These are phyloP conservation scores for Acrossocheilus fasciatus DNA, from an alignment of 2,797 vertebrate genomes.

Conservation along the genomic window DNA sequence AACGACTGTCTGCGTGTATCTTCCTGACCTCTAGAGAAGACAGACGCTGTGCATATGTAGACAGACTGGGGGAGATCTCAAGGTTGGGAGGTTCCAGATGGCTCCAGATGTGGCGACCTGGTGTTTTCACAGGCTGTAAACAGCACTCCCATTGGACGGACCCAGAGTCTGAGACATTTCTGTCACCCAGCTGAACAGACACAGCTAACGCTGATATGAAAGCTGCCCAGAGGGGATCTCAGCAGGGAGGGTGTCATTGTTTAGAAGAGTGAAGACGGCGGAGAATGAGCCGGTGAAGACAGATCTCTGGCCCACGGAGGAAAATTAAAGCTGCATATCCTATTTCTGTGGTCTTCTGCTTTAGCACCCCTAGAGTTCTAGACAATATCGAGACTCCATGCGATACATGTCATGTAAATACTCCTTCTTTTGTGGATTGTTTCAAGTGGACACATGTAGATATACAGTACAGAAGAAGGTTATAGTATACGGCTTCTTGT, in stretches of 20 bases:
- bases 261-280: constrained; percentile 38
- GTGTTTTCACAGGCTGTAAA: constrained; percentile 60
- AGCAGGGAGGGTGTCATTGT: constrained; percentile 44
- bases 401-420: constrained; percentile 16
- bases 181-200: constrained; percentile 54
- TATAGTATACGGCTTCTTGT: not conserved
- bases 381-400: constrained; percentile 9
- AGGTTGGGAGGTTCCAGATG: constrained; percentile 47
- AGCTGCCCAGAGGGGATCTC: constrained; percentile 37
- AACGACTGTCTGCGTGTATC: constrained; percentile 35
- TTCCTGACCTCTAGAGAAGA: constrained; percentile 34
- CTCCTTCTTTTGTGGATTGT: constrained; percentile 19
- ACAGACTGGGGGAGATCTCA: constrained; percentile 17
- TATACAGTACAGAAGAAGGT: not conserved
- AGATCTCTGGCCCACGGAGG: constrained; percentile 26
- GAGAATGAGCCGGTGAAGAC: constrained; percentile 47
- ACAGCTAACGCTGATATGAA: constrained; percentile 45
- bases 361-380: constrained; percentile 7
- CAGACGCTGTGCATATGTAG: constrained; percentile 31
- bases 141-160: constrained; percentile 40
- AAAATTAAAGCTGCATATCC: constrained; percentile 31
- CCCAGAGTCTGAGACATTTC: constrained; percentile 27
- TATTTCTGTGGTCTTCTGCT: constrained; percentile 35
- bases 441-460: constrained; percentile 31
- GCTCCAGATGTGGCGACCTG: constrained; percentile 59